These are phyloP conservation scores for Whitmania pigra DNA, from an alignment of 1,140 invertebrate genomes.

Conservation along the genomic window DNA sequence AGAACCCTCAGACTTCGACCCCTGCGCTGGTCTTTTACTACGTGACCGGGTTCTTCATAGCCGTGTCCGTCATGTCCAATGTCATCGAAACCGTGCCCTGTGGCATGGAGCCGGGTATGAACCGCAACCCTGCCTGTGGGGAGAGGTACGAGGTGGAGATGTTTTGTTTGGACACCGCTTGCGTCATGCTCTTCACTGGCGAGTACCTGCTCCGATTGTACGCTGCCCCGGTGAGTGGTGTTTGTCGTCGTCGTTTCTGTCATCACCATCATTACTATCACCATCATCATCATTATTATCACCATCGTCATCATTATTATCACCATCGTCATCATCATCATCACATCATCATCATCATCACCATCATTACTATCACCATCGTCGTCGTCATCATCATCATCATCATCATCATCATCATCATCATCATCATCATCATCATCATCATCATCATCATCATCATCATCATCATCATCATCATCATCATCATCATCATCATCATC, in stretches of 20 bases:
- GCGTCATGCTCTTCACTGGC: constrained; percentile 99
- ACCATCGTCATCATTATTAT: not conserved
- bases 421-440: no score
- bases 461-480: no score
- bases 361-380: no score
- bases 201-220: constrained; percentile 92
- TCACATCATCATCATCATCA: no score
- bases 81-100: constrained; percentile 95
- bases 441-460: no score
- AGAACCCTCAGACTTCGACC: constrained; percentile 96
- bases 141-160: constrained; percentile 94
- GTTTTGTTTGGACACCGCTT: constrained; percentile 97
- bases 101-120: constrained; percentile 50
- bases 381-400: no score
- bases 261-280: constrained; percentile 5
- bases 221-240: constrained; percentile 60
- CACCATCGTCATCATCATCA: no score
- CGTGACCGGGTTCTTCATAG: constrained; percentile 99
- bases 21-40: constrained; percentile 98
- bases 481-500: no score
- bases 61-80: constrained; percentile 95
- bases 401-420: no score
- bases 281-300: not conserved
- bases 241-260: not conserved
- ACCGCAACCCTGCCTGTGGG: constrained; percentile 78